A percentile compares a stretch with the other conserved stretches of the same genome.
phyloP scores from a whole-genome alignment of 1,140 invertebrate species.

The Drosophila jambulina region DNA sequence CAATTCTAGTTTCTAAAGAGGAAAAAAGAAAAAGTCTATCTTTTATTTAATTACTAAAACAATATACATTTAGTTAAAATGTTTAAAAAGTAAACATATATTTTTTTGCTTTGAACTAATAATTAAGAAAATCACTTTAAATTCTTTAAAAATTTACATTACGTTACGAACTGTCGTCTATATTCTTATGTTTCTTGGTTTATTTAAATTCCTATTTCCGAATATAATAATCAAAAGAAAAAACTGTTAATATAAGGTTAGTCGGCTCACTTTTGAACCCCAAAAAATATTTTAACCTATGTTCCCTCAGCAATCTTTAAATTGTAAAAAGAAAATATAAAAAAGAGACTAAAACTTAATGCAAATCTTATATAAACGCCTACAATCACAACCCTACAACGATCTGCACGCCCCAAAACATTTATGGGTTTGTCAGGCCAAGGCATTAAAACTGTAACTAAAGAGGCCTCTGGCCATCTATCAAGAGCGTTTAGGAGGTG shows the following conservation, averaged over 20 bases:
- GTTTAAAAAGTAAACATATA: no score
- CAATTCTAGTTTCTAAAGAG: no score
- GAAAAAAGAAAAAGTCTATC: no score
- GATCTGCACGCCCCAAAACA: slow-evolving; percentile 31
- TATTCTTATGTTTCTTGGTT: neutral
- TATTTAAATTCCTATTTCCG: neutral
- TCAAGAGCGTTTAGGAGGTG: slow-evolving; percentile 75
- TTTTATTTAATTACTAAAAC: no score
- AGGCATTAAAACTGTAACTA: slow-evolving; percentile 17
- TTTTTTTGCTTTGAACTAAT: no score
- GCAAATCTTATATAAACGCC: slow-evolving; percentile 52
- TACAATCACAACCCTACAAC: slow-evolving; percentile 11
- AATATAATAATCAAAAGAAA: neutral
- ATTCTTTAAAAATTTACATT: no score
- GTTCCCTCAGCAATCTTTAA: no score
- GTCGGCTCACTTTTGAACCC: neutral
- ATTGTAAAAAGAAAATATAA: slow-evolving; percentile 3
- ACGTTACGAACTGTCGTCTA: no score
- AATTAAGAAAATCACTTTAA: no score
- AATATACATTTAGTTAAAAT: no score
- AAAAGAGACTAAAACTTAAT: slow-evolving; percentile 14
- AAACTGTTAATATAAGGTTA: neutral
- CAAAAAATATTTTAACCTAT: neutral
- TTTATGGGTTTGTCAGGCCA: slow-evolving; percentile 33
- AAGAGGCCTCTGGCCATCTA: slow-evolving; percentile 21